Percentiles rank a stretch among this genome's conserved stretches.
Evolutionary conservation across 1,140 invertebrate genomes (phyloP).

Genomic region (Drosophila mauritiana): DNA sequence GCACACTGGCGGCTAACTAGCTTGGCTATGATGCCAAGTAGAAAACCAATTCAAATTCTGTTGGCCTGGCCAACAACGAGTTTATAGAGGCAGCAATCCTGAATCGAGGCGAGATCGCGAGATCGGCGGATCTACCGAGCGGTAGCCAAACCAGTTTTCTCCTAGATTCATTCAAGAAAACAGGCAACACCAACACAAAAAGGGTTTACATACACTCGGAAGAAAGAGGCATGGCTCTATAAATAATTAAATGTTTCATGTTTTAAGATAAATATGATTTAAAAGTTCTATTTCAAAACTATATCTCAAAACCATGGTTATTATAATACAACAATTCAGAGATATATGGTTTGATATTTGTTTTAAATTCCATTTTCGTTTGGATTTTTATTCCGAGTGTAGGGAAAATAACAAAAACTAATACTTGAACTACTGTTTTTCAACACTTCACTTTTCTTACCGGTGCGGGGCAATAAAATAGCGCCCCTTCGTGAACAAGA

Average conservation of each 20-base stretch:
- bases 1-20: conserved; percentile 11
- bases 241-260: neutral
- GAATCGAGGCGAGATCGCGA: conserved; percentile 48
- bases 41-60: conserved; percentile 50
- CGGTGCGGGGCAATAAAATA: conserved; percentile 76
- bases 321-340: too few species aligned
- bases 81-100: conserved; percentile 49
- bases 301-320: too few species aligned
- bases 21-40: conserved; percentile 21
- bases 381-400: neutral
- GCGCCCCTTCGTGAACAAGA: conserved; percentile 57
- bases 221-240: neutral
- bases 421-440: conserved; percentile 81
- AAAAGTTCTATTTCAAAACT: too few species aligned
- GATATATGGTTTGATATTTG: too few species aligned
- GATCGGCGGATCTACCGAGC: conserved; percentile 41
- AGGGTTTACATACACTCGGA: conserved; percentile 57
- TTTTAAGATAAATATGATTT: neutral
- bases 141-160: conserved; percentile 71
- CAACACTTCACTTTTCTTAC: conserved; percentile 73
- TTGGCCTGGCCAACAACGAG: conserved; percentile 50
- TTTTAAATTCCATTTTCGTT: too few species aligned
- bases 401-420: conserved; percentile 40
- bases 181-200: conserved; percentile 65
- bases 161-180: conserved; percentile 81